Evolutionary conservation across 2,797 vertebrate genomes (phyloP).

Genomic region (Spondyliosoma cantharus): DNA sequence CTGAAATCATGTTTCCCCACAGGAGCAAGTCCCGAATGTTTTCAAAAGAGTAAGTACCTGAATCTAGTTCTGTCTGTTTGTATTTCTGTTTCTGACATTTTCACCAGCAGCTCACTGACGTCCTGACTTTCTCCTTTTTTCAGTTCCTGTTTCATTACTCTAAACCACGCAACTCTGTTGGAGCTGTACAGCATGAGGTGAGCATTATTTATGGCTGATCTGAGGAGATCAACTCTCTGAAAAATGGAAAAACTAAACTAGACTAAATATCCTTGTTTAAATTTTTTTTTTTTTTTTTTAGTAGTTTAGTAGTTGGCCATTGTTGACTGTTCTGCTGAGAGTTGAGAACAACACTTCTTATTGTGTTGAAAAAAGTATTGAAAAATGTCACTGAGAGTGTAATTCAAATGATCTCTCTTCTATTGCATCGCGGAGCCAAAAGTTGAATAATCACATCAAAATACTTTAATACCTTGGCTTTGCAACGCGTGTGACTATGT

Average conservation of each 20-base stretch:
- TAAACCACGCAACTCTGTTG: slow-evolving; percentile 82
- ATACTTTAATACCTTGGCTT: neutral
- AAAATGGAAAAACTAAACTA: neutral
- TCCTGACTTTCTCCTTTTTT: neutral
- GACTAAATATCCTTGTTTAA: neutral
- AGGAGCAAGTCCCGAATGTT: slow-evolving; percentile 85
- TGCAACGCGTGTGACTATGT: too few relatives aligned
- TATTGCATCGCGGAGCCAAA: neutral
- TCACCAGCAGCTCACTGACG: neutral
- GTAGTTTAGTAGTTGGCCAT: neutral
- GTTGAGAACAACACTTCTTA: too few relatives aligned
- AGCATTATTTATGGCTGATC: slow-evolving; percentile 21
- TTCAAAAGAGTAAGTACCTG: slow-evolving; percentile 84
- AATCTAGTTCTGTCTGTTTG: neutral
- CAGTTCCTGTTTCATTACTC: slow-evolving; percentile 88
- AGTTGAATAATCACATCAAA: neutral
- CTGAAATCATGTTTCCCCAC: slow-evolving; percentile 22
- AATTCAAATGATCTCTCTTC: too few relatives aligned
- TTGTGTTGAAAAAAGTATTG: too few relatives aligned
- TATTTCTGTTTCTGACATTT: neutral
- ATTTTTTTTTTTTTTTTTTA: too few relatives aligned
- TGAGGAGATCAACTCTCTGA: neutral
- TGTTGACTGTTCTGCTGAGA: neutral
- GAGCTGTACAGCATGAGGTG: slow-evolving; percentile 78
- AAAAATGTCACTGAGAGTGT: too few relatives aligned